Conservation (phyloP, 2,888 invertebrate genomes). For the Synergus gifuensis region DNA sequence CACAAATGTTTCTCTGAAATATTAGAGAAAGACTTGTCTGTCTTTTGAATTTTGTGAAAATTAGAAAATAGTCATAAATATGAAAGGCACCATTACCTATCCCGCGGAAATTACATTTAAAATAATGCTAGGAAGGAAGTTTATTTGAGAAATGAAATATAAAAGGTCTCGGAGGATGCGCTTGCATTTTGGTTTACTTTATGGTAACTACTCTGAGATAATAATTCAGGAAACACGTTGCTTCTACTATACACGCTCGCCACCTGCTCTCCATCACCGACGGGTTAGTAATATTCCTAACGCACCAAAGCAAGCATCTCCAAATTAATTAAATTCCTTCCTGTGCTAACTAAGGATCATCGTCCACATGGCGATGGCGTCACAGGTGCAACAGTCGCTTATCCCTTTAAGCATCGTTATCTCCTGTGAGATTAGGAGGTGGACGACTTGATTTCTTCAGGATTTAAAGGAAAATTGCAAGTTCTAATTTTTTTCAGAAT, state of each 20-base stretch:
- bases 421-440: background rate
- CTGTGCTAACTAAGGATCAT: conserved; percentile 45
- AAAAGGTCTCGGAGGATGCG: background rate
- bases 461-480: conserved; percentile 42
- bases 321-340: conserved; percentile 57
- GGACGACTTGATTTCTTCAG: background rate
- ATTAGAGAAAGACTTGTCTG: background rate
- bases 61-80: background rate
- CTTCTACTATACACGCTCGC: conserved; percentile 8
- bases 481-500: conserved; percentile 52
- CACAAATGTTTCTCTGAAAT: background rate
- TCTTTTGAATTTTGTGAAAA: background rate
- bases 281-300: conserved; percentile 32
- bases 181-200: conserved; percentile 26
- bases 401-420: conserved; percentile 14
- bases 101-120: background rate
- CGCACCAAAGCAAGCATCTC: conserved; percentile 33
- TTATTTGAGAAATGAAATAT: conserved; percentile 11
- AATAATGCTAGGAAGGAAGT: background rate
- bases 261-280: conserved; percentile 29
- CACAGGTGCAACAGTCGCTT: conserved; percentile 51
- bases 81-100: background rate
- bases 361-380: conserved; percentile 50
- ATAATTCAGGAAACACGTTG: conserved; percentile 20
- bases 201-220: conserved; percentile 12